Base-by-base conservation (phyloP, 2,797 vertebrate species). In the Salmo trutta region DNA sequence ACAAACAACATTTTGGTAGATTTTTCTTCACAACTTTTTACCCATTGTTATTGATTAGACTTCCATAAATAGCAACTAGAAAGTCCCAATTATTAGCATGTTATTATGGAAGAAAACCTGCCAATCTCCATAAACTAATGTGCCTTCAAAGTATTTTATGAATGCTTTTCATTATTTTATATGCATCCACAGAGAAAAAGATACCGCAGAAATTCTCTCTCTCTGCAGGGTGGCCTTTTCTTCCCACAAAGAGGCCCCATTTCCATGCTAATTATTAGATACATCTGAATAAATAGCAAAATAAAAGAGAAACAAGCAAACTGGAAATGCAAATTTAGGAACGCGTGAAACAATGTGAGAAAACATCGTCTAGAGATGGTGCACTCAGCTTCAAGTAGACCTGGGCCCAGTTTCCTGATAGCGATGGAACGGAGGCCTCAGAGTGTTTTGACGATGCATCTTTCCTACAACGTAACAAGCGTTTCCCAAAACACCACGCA, bases 251-350 rank as follows among this genome's bases (percentile, higher is more conserved):
- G 33, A 36, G 33, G 29, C 8, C 29, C 66, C 67, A 41, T 69
- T 69, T 69, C 67, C 33, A 36, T 41, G 12, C 2, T 69, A 67
- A 67, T 67, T 31, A 67, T 67, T n/a, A 69, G 27, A 72, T 56
- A 56, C 19, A 56, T 73, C 52, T 24, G 16, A 17, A 73, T 5
- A 73, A 53, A 73, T 29, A 73, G 71, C 52, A n/a, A 17, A 54
- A 54, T 73, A 3, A 54, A 73, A n/a, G 53, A 17, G 5, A 54
- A 64, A 72, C 16, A 16, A 27, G 8, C 33, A 16, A 19, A 54
- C 17, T 56, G 71, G 54, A 27, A 72, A 16, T 15, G 64, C 12
- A 29, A 15, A 66, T 27, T 5, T 31, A 27, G 64, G 5, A 66
- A 31, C 24, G 12, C 16, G 27, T 66, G 27, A 67, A 67, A 7